phyloP scores from a whole-genome alignment of 2,888 invertebrate genomes.

The Ochropacha duplaris region DNA sequence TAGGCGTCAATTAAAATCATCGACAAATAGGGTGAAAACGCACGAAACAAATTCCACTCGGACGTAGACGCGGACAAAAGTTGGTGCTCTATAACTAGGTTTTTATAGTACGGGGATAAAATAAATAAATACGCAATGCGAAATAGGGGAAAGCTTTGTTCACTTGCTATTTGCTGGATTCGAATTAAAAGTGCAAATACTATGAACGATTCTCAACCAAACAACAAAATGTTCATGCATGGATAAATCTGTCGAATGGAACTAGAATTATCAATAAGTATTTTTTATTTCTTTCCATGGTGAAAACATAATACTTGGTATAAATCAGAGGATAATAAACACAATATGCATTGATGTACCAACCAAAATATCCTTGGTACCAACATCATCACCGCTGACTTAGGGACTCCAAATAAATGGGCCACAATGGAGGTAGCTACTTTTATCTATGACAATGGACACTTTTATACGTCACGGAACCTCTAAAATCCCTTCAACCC shows the following conservation, averaged over 20 bases:
- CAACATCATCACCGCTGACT: background rate
- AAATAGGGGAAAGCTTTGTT: background rate
- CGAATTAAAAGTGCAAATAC: background rate
- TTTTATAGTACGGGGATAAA: background rate
- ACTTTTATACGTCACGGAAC: background rate
- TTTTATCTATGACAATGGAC: background rate
- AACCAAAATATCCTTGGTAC: too few species aligned
- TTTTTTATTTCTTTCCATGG: too few species aligned
- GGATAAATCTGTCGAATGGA: background rate
- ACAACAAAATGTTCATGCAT: background rate
- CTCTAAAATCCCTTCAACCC: background rate
- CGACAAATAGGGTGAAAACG: too few species aligned
- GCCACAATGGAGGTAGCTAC: slow-evolving; percentile 19
- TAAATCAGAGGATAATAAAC: background rate
- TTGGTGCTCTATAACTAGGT: background rate
- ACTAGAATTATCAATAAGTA: too few species aligned
- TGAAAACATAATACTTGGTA: background rate
- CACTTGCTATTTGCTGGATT: background rate
- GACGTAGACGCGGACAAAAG: too few species aligned
- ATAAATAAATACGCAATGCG: background rate
- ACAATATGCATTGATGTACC: background rate
- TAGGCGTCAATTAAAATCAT: too few species aligned
- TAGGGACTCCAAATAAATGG: slow-evolving; percentile 13
- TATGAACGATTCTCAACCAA: background rate
- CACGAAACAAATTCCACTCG: too few species aligned